These are phyloP conservation scores for Lepilemur ruficaudatus DNA, from an alignment of 2,797 vertebrate genomes.

Conservation along the genomic window DNA sequence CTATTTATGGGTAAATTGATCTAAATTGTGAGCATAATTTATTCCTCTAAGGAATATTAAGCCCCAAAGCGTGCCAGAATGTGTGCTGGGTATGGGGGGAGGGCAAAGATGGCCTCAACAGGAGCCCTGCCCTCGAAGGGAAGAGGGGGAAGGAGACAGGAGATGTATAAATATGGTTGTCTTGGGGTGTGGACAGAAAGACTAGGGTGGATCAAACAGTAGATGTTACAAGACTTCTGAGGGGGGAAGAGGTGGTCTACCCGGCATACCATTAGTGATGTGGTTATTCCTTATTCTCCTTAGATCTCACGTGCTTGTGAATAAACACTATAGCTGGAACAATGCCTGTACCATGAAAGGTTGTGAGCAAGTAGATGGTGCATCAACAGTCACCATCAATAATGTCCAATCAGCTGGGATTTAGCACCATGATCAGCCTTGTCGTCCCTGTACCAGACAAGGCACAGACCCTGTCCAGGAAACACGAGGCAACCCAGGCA, in stretches of 20 bases:
- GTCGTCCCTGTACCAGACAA: background rate
- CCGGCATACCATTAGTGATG: background rate
- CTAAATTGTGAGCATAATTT: background rate
- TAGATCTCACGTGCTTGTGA: background rate
- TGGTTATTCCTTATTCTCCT: background rate
- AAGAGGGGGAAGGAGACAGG: background rate
- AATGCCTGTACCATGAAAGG: background rate
- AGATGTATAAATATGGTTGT: background rate
- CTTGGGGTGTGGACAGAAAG: background rate
- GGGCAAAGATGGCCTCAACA: too few species aligned
- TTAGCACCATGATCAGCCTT: background rate
- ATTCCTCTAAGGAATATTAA: background rate
- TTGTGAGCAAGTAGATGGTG: background rate
- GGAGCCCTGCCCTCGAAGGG: background rate
- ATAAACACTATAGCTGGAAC: background rate
- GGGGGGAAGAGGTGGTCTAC: background rate
- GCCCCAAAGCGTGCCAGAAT: background rate
- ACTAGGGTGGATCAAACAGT: background rate
- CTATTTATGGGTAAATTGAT: background rate
- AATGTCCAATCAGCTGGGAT: background rate
- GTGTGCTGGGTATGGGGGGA: background rate
- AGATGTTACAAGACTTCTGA: background rate
- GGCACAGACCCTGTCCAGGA: background rate
- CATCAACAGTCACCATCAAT: background rate
- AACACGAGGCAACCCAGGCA: background rate